Conservation (phyloP, 1,140 invertebrate species). For the Lepidurus couesii region DNA sequence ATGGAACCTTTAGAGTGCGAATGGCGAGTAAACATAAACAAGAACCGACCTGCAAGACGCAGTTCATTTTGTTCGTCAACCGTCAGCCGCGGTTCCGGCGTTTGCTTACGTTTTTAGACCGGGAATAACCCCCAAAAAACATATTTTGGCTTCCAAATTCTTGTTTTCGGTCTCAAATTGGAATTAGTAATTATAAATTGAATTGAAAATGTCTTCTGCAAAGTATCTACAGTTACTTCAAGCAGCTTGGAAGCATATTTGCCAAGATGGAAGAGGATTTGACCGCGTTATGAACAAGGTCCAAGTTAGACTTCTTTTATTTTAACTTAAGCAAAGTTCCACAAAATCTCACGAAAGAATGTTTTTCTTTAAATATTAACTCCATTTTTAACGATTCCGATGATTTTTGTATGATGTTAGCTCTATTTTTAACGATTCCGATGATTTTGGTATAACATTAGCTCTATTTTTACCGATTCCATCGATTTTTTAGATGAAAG, state of each 20-base stretch:
- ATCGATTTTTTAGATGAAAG: slow-evolving; percentile 53
- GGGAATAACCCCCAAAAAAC: too few relatives aligned
- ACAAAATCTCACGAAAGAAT: background rate
- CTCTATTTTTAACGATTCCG: background rate
- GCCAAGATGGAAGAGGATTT: slow-evolving; percentile 43
- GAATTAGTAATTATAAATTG: too few relatives aligned
- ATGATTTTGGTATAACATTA: slow-evolving; percentile 57
- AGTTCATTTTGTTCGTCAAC: background rate
- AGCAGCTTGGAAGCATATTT: background rate
- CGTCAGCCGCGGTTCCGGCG: too few relatives aligned
- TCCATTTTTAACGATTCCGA: too few relatives aligned
- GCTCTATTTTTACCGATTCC: background rate
- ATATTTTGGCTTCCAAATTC: background rate
- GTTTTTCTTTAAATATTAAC: background rate
- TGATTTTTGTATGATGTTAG: slow-evolving; percentile 55
- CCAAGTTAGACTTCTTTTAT: slow-evolving; percentile 34
- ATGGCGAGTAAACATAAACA: background rate
- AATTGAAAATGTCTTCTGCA: background rate
- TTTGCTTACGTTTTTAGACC: too few relatives aligned
- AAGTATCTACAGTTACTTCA: background rate
- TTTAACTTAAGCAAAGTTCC: slow-evolving; percentile 25
- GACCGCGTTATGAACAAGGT: slow-evolving; percentile 51
- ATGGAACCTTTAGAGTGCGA: background rate
- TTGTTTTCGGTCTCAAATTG: background rate
- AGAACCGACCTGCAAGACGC: background rate